Evolutionary conservation across 1,140 invertebrate species (phyloP).

Genomic region (Sitophilus oryzae): DNA sequence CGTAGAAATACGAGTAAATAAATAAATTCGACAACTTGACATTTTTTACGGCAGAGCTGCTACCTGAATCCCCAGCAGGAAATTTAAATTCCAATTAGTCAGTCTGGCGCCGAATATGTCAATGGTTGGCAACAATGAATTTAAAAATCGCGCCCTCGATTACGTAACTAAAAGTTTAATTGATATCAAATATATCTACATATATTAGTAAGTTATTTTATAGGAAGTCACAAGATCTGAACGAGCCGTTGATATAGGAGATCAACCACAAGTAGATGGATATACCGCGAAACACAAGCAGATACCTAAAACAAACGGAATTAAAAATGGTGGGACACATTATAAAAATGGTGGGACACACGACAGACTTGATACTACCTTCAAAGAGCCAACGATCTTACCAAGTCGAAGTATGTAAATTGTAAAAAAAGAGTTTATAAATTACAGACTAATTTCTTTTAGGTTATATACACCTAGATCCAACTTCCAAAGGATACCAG

Average conservation of each 20-base stretch:
- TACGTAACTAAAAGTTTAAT: too few species aligned
- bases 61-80: too few species aligned
- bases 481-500: slow-evolving; percentile 25
- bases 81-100: too few species aligned
- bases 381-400: slow-evolving; percentile 1
- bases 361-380: background rate
- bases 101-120: too few species aligned
- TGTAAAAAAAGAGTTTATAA: background rate
- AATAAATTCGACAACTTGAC: too few species aligned
- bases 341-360: background rate
- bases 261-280: slow-evolving; percentile 33
- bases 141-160: too few species aligned
- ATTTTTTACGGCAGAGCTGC: too few species aligned
- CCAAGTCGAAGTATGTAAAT: slow-evolving; percentile 9
- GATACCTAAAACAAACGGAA: slow-evolving; percentile 23
- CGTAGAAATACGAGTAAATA: too few species aligned
- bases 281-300: slow-evolving; percentile 28
- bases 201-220: background rate
- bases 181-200: background rate
- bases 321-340: slow-evolving; percentile 13
- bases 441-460: background rate
- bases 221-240: slow-evolving; percentile 28
- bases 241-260: slow-evolving; percentile 40
- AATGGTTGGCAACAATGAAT: too few species aligned
- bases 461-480: slow-evolving; percentile 20